Percentiles rank a stretch among this genome's conserved stretches.
phyloP scores from a whole-genome alignment of 30 jellyfish, hydroid and myxozoan species.

The Catostylus mosaicus region DNA sequence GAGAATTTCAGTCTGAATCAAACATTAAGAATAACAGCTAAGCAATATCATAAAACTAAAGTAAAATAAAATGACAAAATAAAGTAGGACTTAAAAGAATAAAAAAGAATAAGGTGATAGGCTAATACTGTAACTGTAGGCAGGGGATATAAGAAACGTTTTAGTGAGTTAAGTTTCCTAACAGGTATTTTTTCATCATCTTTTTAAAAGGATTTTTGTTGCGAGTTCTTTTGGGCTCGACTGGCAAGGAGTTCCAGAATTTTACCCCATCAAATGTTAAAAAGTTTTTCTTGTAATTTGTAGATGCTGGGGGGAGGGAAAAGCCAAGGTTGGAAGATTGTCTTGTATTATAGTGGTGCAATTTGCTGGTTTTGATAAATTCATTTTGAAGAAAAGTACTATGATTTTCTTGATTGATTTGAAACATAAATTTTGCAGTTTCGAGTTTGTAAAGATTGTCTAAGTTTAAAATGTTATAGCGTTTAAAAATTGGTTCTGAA shows the following conservation, averaged over 20 bases:
- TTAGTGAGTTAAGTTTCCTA: neutral
- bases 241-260: slow-evolving; percentile 29
- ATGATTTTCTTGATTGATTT: slow-evolving; percentile 7
- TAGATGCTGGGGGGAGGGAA: slow-evolving; percentile 12
- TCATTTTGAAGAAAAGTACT: slow-evolving; percentile 16
- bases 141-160: neutral
- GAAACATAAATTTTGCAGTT: slow-evolving; percentile 1
- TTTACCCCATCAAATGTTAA: slow-evolving; percentile 18
- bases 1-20: slow-evolving; percentile 4
- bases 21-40: neutral
- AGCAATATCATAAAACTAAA: neutral
- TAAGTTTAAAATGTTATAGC: slow-evolving; percentile 15
- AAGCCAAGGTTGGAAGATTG: slow-evolving; percentile 11
- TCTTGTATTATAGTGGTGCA: slow-evolving; percentile 15
- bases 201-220: slow-evolving; percentile 20
- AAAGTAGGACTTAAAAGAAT: neutral
- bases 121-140: neutral
- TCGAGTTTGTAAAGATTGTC: too few species aligned
- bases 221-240: slow-evolving; percentile 2
- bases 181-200: slow-evolving; percentile 11
- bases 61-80: neutral
- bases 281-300: slow-evolving; percentile 13
- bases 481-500: slow-evolving; percentile 40
- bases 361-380: slow-evolving; percentile 10
- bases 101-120: neutral